A percentile compares a stretch with the other conserved stretches of the same genome.
Evolutionary conservation across 2,888 invertebrate species (phyloP).

Genomic region (Scaptomyza polygonia): DNA sequence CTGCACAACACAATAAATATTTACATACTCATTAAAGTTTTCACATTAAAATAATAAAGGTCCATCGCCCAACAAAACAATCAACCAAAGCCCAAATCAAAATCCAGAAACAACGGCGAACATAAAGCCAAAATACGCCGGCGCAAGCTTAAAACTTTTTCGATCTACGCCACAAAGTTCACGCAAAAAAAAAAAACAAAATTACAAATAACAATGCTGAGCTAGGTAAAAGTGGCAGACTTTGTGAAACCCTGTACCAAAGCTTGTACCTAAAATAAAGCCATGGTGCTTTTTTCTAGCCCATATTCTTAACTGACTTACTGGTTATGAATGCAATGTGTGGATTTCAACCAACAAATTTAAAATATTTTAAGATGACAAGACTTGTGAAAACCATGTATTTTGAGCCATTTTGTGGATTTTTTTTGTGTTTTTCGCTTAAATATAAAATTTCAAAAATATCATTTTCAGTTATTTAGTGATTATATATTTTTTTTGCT

Average conservation of each 20-base stretch:
- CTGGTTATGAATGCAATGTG: too few species aligned
- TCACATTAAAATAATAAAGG: slow-evolving; percentile 63
- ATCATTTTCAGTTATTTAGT: too few species aligned
- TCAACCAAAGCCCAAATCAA: slow-evolving; percentile 50
- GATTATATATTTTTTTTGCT: not conserved
- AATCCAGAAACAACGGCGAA: slow-evolving; percentile 15
- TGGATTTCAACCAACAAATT: too few species aligned
- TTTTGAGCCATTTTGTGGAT: too few species aligned
- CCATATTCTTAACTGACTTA: too few species aligned
- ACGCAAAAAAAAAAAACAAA: slow-evolving; percentile 3
- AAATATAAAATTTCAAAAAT: too few species aligned
- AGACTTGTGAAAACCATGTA: too few species aligned
- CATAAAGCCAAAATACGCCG: slow-evolving; percentile 23
- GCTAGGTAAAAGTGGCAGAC: not conserved
- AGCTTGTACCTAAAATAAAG: not conserved
- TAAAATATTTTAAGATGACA: too few species aligned
- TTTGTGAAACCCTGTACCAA: slow-evolving; percentile 3
- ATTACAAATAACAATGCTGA: not conserved
- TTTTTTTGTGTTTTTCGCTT: too few species aligned
- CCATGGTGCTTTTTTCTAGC: too few species aligned
- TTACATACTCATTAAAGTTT: slow-evolving; percentile 75
- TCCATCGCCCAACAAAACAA: slow-evolving; percentile 27
- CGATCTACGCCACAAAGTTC: slow-evolving; percentile 58
- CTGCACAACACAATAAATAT: slow-evolving; percentile 69
- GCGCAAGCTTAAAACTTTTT: slow-evolving; percentile 63